These are phyloP conservation scores for Drosophila setosimentum DNA, from an alignment of 2,888 invertebrate genomes.

Conservation along the genomic window DNA sequence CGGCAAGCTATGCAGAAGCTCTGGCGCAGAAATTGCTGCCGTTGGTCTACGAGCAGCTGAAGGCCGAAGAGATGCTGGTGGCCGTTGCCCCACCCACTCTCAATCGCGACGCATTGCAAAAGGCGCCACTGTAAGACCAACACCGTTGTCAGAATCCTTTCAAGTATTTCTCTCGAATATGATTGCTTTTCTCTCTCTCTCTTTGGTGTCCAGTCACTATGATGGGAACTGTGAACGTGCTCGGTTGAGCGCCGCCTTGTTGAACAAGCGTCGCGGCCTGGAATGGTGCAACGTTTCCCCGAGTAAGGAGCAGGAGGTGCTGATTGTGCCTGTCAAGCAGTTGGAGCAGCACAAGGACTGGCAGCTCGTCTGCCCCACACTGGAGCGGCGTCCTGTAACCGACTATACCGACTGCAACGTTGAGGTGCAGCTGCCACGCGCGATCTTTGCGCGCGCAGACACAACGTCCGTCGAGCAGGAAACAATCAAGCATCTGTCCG, in stretches of 20 bases:
- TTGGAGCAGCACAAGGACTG: slow-evolving; percentile 80
- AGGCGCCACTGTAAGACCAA: slow-evolving; percentile 79
- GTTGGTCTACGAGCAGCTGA: slow-evolving; percentile 81
- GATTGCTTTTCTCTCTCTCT: neutral
- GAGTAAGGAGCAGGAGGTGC: slow-evolving; percentile 70
- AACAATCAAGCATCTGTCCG: slow-evolving; percentile 83
- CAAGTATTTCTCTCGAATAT: neutral
- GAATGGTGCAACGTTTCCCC: slow-evolving; percentile 74
- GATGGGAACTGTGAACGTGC: slow-evolving; percentile 78
- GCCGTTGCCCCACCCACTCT: slow-evolving; percentile 81
- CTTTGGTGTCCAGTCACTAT: slow-evolving; percentile 71
- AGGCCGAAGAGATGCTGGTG: slow-evolving; percentile 76
- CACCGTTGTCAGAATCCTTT: neutral
- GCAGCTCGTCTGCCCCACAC: slow-evolving; percentile 82
- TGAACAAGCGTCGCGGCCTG: slow-evolving; percentile 81
- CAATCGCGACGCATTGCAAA: slow-evolving; percentile 72
- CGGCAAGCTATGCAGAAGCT: slow-evolving; percentile 73
- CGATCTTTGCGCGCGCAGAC: slow-evolving; percentile 77
- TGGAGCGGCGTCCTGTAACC: slow-evolving; percentile 81
- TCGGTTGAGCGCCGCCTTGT: slow-evolving; percentile 78
- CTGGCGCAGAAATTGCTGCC: slow-evolving; percentile 75
- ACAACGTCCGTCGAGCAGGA: slow-evolving; percentile 82
- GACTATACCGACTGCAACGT: slow-evolving; percentile 82
- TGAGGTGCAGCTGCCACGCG: slow-evolving; percentile 82
- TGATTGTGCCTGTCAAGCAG: slow-evolving; percentile 79